Evolutionary conservation across 2,113 vertebrate species (phyloP).

Genomic region (Aegotheles bennettii): DNA sequence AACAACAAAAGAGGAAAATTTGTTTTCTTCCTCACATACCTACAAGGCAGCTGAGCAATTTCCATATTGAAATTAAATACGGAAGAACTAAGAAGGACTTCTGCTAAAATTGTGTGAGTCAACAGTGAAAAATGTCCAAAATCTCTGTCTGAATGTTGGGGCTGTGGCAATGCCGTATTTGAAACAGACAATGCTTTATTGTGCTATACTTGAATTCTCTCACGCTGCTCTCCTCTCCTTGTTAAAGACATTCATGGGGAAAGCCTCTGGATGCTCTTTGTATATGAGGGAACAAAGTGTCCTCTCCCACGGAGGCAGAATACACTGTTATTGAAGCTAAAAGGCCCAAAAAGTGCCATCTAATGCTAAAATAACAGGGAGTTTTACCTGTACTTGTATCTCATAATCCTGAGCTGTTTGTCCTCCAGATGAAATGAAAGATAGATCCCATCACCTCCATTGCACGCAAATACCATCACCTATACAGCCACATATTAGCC

Average conservation of each 20-base stretch:
- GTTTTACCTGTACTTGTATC: slow-evolving; percentile 30
- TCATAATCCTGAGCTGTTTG: slow-evolving; percentile 40
- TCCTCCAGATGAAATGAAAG: slow-evolving; percentile 36
- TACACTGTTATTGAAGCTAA: not conserved
- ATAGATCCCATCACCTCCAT: not conserved
- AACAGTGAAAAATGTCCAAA: not conserved
- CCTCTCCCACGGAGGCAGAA: slow-evolving; percentile 33
- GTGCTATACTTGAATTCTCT: not conserved
- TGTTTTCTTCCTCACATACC: not conserved
- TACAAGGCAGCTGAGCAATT: not conserved
- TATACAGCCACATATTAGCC: not conserved
- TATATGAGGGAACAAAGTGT: slow-evolving; percentile 20
- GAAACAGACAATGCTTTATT: slow-evolving; percentile 34
- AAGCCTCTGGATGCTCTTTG: slow-evolving; percentile 35
- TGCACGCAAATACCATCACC: not conserved
- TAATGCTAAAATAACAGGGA: slow-evolving; percentile 60
- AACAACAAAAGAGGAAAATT: not conserved
- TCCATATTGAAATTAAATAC: not conserved
- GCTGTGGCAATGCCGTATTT: not conserved
- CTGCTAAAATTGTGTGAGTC: not conserved
- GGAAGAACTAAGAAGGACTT: not conserved
- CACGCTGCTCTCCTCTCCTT: slow-evolving; percentile 5
- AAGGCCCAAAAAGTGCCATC: slow-evolving; percentile 24
- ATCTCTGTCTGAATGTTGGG: not conserved
- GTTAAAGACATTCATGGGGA: not conserved